A percentile compares a stretch with the other conserved stretches of the same genome.
Conservation (phyloP, 2,888 invertebrate species). For the Gastracanthus pulcherrimus region DNA sequence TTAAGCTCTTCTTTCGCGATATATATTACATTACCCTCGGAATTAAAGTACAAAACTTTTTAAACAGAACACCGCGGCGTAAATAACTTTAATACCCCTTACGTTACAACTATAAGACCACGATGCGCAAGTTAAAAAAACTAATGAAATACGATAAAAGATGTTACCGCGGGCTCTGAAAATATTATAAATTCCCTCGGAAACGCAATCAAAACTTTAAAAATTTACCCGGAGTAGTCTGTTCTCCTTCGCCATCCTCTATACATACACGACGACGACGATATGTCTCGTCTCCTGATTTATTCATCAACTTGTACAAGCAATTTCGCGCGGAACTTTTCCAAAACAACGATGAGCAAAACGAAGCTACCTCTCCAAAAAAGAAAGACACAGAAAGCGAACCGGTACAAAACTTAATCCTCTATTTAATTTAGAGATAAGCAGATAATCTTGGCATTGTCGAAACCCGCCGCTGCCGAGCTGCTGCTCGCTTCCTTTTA, state of each 20-base stretch:
- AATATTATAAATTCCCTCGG: not conserved
- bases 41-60: constrained; percentile 4
- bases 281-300: constrained; percentile 22
- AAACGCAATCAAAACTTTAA: constrained; percentile 33
- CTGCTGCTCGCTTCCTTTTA: too few relatives aligned
- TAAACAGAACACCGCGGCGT: not conserved
- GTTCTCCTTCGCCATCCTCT: not conserved
- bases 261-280: not conserved
- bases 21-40: not conserved
- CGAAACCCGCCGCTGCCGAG: too few relatives aligned
- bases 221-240: constrained; percentile 8
- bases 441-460: constrained; percentile 51
- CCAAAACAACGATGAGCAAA: not conserved
- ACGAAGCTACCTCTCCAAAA: not conserved
- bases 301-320: constrained; percentile 40
- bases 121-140: not conserved
- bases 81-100: not conserved
- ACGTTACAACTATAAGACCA: not conserved
- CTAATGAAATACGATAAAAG: not conserved
- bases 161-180: not conserved
- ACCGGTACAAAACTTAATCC: constrained; percentile 20
- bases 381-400: too few relatives aligned
- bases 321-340: constrained; percentile 6
- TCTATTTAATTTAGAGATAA: constrained; percentile 47
- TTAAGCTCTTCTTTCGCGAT: not conserved